These are phyloP conservation scores for Scaptomyza tumidula DNA, from an alignment of 2,888 invertebrate genomes.

Conservation along the genomic window DNA sequence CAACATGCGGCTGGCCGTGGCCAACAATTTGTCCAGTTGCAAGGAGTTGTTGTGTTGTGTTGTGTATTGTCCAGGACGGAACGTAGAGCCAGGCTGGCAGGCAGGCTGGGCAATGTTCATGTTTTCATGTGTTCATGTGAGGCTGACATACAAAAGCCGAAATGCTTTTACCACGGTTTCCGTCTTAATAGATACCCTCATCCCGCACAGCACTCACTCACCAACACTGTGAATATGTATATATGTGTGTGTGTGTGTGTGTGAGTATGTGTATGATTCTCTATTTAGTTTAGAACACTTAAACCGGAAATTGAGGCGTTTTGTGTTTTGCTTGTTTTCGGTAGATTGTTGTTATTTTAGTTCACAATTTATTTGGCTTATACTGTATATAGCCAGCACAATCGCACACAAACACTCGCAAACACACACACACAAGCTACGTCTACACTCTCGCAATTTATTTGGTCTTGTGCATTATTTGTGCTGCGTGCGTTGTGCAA, in stretches of 20 bases:
- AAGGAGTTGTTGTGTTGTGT: conserved; percentile 16
- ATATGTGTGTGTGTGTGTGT: conserved; percentile 14
- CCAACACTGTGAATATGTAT: conserved; percentile 15
- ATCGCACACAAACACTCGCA: conserved; percentile 28
- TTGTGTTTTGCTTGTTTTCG: conserved; percentile 76
- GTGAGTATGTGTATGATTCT: conserved; percentile 45
- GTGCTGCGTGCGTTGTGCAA: conserved; percentile 43
- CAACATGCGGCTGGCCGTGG: conserved; percentile 56
- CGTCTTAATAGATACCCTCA: conserved; percentile 67
- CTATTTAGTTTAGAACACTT: conserved; percentile 78
- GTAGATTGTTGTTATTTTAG: conserved; percentile 79
- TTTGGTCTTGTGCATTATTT: conserved; percentile 61
- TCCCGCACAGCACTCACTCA: conserved; percentile 28
- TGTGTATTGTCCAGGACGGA: conserved; percentile 5
- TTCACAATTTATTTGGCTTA: conserved; percentile 78
- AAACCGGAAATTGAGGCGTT: conserved; percentile 81
- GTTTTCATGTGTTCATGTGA: conserved; percentile 7
- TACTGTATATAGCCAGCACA: conserved; percentile 26
- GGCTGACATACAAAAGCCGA: conserved; percentile 65
- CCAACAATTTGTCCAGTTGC: conserved; percentile 70
- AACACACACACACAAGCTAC: conserved; percentile 14
- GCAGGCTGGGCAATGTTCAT: conserved; percentile 11
- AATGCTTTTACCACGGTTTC: conserved; percentile 79
- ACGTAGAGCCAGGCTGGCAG: conserved; percentile 4
- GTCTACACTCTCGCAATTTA: conserved; percentile 51